Evolutionary conservation across 2,113 vertebrate species (phyloP).

Genomic region (Mormoops blainvillei): DNA sequence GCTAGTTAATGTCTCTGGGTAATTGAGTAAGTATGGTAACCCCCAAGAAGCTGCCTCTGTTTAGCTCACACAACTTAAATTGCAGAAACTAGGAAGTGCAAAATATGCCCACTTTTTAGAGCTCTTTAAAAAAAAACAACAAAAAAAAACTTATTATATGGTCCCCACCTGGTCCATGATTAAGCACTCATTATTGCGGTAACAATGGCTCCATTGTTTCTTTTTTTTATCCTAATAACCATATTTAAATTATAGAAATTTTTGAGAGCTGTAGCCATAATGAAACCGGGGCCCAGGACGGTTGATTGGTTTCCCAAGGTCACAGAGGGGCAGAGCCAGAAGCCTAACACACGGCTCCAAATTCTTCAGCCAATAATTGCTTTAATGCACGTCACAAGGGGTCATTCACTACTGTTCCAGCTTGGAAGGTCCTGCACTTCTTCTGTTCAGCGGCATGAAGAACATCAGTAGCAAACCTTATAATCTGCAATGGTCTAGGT

Average conservation of each 20-base stretch:
- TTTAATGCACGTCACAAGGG: background rate
- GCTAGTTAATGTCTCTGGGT: slow-evolving; percentile 63
- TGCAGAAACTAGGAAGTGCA: slow-evolving; percentile 28
- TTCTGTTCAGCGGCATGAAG: background rate
- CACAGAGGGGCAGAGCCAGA: slow-evolving; percentile 3
- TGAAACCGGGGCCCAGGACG: slow-evolving; percentile 25
- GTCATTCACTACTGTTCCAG: background rate
- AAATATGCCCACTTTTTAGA: slow-evolving; percentile 35
- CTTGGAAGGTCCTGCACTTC: background rate
- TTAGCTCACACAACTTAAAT: background rate
- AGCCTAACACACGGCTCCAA: background rate
- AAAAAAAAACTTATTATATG: slow-evolving; percentile 39
- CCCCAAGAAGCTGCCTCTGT: slow-evolving; percentile 8
- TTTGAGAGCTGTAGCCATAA: background rate
- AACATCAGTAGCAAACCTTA: background rate
- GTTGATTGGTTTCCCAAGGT: background rate
- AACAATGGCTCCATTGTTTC: slow-evolving; percentile 55
- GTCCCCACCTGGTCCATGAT: slow-evolving; percentile 45
- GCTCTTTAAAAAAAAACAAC: background rate
- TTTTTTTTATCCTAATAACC: slow-evolving; percentile 38
- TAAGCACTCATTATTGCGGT: slow-evolving; percentile 28
- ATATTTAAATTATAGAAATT: slow-evolving; percentile 45
- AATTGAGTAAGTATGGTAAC: slow-evolving; percentile 71
- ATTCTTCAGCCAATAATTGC: background rate
- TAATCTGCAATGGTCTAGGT: too few relatives aligned